A percentile compares a stretch with the other conserved stretches of the same genome.
These are phyloP conservation scores for Girardia tigrina DNA, from an alignment of 2,888 invertebrate genomes.

Conservation along the genomic window DNA sequence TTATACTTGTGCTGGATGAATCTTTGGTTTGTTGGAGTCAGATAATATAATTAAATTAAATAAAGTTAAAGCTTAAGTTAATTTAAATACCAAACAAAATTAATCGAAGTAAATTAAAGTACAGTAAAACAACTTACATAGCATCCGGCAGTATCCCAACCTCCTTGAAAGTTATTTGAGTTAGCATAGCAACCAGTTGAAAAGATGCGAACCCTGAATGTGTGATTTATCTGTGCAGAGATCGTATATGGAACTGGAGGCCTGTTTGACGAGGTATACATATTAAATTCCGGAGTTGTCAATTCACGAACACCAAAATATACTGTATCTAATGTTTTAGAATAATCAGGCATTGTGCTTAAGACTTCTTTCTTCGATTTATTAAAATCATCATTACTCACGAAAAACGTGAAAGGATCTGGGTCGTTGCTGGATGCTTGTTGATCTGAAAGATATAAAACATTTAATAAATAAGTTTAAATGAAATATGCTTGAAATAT, in stretches of 20 bases:
- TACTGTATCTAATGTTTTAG: slow-evolving; percentile 42
- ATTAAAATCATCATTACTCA: slow-evolving; percentile 39
- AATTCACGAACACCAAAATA: slow-evolving; percentile 46
- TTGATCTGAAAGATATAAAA: background rate
- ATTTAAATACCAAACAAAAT: no score
- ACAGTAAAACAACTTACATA: slow-evolving; percentile 27
- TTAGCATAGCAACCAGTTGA: slow-evolving; percentile 37
- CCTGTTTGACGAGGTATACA: slow-evolving; percentile 39
- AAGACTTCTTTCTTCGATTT: slow-evolving; percentile 26
- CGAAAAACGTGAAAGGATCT: slow-evolving; percentile 41
- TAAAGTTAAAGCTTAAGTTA: no score
- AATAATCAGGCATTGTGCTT: slow-evolving; percentile 25
- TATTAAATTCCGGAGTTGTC: slow-evolving; percentile 40
- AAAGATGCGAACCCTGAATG: slow-evolving; percentile 46
- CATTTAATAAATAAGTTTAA: background rate
- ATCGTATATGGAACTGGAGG: slow-evolving; percentile 40
- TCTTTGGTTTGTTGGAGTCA: no score
- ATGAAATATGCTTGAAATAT: background rate
- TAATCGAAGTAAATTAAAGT: no score
- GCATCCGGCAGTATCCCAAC: slow-evolving; percentile 38
- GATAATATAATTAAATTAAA: no score
- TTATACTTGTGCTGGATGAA: no score
- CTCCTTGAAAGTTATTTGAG: background rate
- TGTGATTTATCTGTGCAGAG: slow-evolving; percentile 42
- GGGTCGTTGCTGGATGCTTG: background rate